phyloP scores from a whole-genome alignment of 1,140 invertebrate genomes.

The Druon quercuslanigerum region DNA sequence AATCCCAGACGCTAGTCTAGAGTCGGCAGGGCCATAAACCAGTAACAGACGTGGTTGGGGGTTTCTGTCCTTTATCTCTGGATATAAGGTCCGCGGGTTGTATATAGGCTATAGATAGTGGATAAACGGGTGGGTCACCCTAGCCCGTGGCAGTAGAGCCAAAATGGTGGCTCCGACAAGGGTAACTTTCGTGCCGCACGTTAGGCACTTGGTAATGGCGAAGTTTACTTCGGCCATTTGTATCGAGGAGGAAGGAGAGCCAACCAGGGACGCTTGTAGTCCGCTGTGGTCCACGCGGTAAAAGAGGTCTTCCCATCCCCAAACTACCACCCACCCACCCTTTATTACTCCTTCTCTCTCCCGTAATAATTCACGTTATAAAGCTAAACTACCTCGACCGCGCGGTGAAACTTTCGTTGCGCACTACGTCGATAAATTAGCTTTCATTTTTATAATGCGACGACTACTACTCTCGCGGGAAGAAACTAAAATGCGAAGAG shows the following conservation, averaged over 20 bases:
- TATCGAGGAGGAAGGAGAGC: conserved; percentile 57
- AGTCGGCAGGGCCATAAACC: conserved; percentile 42
- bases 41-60: conserved; percentile 37
- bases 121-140: conserved; percentile 26
- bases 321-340: conserved; percentile 23
- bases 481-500: conserved; percentile 52
- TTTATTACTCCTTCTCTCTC: conserved; percentile 41
- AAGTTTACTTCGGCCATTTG: conserved; percentile 74
- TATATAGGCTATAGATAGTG: too few relatives aligned
- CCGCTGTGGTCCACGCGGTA: conserved; percentile 38
- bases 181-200: conserved; percentile 52
- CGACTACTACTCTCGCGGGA: conserved; percentile 44
- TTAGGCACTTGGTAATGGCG: conserved; percentile 68
- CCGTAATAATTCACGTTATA: conserved; percentile 73
- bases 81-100: conserved; percentile 23
- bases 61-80: conserved; percentile 6
- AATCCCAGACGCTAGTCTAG: conserved; percentile 27
- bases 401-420: conserved; percentile 59
- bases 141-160: conserved; percentile 29
- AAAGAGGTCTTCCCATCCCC: conserved; percentile 31
- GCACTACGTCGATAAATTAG: conserved; percentile 67
- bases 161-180: conserved; percentile 35
- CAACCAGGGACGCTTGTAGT: conserved; percentile 43
- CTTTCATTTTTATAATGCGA: conserved; percentile 67
- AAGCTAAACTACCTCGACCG: conserved; percentile 66